Percentiles rank a stretch among this genome's conserved stretches.
Evolutionary conservation across 2,888 invertebrate species (phyloP).

Genomic region (Amblyteles armatorius): DNA sequence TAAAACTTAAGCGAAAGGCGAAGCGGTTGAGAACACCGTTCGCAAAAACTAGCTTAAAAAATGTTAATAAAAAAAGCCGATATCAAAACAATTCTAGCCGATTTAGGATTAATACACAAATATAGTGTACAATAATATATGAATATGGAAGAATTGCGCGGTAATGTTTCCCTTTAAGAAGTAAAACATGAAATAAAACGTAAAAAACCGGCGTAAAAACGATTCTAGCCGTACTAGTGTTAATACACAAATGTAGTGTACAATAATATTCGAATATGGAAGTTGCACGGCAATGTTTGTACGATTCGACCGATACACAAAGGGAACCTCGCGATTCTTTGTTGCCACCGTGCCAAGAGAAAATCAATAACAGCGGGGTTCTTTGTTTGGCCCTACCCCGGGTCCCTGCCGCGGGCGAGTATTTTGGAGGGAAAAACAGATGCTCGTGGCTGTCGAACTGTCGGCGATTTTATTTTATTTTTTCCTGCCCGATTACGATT

Average conservation of each 20-base stretch:
- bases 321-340: conserved; percentile 75
- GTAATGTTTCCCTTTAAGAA: conserved; percentile 17
- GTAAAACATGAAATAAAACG: background rate
- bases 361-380: conserved; percentile 81
- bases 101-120: background rate
- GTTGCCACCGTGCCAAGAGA: conserved; percentile 78
- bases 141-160: conserved; percentile 4
- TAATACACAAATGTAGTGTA: background rate
- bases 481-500: conserved; percentile 21
- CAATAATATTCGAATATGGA: background rate
- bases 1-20: too few relatives aligned
- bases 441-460: conserved; percentile 29
- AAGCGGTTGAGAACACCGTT: too few relatives aligned
- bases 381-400: conserved; percentile 77
- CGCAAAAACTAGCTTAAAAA: too few relatives aligned
- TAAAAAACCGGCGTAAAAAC: background rate
- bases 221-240: background rate
- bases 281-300: conserved; percentile 56
- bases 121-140: background rate
- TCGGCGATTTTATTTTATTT: conserved; percentile 11
- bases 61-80: too few relatives aligned
- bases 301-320: conserved; percentile 67
- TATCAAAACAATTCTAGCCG: background rate
- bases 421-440: conserved; percentile 78
- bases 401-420: conserved; percentile 61